Base-by-base conservation (phyloP, 2,797 vertebrate genomes). In the Coranthus polyacanthus region DNA sequence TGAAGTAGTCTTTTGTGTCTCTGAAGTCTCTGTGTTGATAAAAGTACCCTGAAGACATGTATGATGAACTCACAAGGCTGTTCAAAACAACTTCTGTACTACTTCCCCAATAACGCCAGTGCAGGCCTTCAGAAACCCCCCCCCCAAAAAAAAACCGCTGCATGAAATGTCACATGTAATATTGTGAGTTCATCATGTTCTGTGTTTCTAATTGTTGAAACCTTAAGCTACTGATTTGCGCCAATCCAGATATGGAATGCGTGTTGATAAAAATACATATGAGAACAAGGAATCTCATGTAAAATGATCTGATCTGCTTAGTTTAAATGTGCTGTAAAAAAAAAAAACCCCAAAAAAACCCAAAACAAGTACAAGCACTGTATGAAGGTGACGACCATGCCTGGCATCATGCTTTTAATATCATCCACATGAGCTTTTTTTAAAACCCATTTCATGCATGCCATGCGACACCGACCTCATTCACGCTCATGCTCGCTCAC, bases 81-180 rank as follows among this genome's bases (percentile, higher is more conserved):
- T 26, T 59, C 18, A 57, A 67, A 81, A 60, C 38, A 41, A 38
- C 55, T 13, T 69, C 43, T 72, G 61, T 73, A 12, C 16, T 10
- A 22, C 15, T 64, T 54, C 15, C 13, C 12, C 3, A 32, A 38
- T 15, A 52, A 46, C 42, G 12, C 13, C 24, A n/a, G 57, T 18
- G 68, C 11, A 52, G 4, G 51, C 26, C 55, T 54, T 42, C 2
- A 61, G 51, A 77, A n/a, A n/a, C n/a, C n/a, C n/a, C n/a, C n/a
- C n/a, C n/a, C n/a, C n/a, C n/a, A n/a, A n/a, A 32, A 41, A 39
- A 10, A 57, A 18, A 15, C n/a, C 5, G 3, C 42, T 17, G 55
- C 38, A 51, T 57, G 68, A 68, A n/a, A 60, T 20, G 38, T 86
- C 77, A 83, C 82, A 75, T 80, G 75, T 57, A 37, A 46, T 8